Evolutionary conservation across 2,797 vertebrate genomes (phyloP).

Genomic region (Hydrophis major): DNA sequence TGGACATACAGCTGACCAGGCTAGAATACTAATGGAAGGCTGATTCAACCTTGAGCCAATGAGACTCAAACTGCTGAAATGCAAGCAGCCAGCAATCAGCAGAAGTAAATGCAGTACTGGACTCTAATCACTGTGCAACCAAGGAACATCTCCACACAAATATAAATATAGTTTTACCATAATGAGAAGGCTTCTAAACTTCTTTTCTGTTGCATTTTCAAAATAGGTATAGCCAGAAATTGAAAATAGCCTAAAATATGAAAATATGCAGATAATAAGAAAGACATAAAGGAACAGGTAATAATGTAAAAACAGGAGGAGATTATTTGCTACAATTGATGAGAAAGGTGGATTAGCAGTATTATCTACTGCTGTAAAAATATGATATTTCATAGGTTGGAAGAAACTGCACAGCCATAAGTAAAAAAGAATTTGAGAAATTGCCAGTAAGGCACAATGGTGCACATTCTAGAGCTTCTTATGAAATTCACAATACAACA

Average conservation of each 20-base stretch:
- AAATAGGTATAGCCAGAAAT: not conserved
- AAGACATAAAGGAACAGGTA: not conserved
- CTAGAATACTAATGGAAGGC: not conserved
- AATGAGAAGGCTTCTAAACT: not conserved
- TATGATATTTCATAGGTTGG: not conserved
- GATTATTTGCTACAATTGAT: not conserved
- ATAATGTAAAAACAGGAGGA: not conserved
- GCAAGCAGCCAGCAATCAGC: no score
- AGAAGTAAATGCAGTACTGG: no score
- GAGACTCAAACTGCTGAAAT: no score
- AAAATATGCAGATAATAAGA: not conserved
- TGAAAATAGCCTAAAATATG: not conserved
- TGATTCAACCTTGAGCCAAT: no score
- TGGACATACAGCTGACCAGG: not conserved
- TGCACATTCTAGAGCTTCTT: not conserved
- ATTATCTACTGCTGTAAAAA: not conserved
- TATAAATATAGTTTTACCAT: not conserved
- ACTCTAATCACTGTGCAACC: no score
- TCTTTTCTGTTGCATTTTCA: not conserved
- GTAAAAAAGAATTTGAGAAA: not conserved
- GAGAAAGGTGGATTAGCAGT: not conserved
- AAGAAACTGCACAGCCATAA: not conserved
- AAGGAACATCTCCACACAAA: not conserved
- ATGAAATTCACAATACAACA: not conserved
- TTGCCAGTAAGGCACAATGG: not conserved